Percentiles rank a stretch among this genome's conserved stretches.
Evolutionary conservation across 2,797 vertebrate species (phyloP).

Genomic region (Enteromius viviparus): DNA sequence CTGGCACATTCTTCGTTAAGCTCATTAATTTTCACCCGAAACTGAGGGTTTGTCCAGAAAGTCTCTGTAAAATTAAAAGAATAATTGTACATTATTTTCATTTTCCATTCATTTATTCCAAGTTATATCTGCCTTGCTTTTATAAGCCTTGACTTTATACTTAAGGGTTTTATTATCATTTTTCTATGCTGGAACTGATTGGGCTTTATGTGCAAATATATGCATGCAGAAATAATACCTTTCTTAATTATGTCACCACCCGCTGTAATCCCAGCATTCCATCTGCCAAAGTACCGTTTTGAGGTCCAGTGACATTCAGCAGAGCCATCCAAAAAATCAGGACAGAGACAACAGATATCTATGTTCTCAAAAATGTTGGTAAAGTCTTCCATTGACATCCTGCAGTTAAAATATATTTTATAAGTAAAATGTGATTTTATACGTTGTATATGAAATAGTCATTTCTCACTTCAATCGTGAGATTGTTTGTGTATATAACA

Average conservation of each 20-base stretch:
- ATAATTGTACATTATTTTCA: neutral
- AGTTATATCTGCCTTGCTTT: neutral
- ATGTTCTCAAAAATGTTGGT: conserved; percentile 75
- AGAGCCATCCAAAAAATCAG: conserved; percentile 79
- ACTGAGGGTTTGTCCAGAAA: conserved; percentile 89
- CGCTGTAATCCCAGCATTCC: conserved; percentile 82
- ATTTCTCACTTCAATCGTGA: neutral
- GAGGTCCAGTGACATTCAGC: conserved; percentile 78
- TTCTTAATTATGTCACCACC: conserved; percentile 73
- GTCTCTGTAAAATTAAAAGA: conserved; percentile 65
- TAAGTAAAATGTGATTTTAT: neutral
- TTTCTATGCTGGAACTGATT: neutral
- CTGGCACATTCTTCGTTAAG: conserved; percentile 30
- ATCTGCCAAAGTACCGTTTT: conserved; percentile 76
- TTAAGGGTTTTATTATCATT: neutral
- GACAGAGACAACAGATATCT: conserved; percentile 84
- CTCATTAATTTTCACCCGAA: conserved; percentile 70
- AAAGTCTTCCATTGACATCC: conserved; percentile 85
- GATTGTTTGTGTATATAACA: neutral
- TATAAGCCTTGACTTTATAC: neutral
- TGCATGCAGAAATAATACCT: conserved; percentile 53
- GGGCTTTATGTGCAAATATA: neutral
- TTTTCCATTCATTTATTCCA: neutral
- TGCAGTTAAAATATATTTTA: conserved; percentile 55
- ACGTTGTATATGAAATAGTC: neutral